phyloP scores from a whole-genome alignment of 2,113 vertebrate genomes.

The Macrotis lagotis region DNA sequence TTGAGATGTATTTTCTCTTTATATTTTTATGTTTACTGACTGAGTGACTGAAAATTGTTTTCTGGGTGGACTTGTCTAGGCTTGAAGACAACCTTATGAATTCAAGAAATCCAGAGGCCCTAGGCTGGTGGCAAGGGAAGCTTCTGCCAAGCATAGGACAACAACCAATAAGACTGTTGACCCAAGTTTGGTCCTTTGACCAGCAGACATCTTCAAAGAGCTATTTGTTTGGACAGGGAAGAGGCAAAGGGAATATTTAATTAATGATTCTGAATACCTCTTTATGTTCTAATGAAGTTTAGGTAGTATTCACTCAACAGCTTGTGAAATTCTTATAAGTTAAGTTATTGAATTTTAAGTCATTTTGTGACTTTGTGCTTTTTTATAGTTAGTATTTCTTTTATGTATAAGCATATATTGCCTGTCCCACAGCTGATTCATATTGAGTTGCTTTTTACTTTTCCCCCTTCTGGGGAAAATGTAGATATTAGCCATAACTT shows the following conservation, averaged over 20 bases:
- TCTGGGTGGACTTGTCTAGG: background rate
- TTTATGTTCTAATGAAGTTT: background rate
- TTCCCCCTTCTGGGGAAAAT: background rate
- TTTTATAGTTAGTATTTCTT: background rate
- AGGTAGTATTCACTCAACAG: background rate
- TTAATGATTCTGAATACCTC: background rate
- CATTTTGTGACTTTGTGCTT: background rate
- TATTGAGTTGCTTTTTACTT: background rate
- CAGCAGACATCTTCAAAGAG: background rate
- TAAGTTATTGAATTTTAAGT: background rate
- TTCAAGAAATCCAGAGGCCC: background rate
- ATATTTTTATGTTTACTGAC: background rate
- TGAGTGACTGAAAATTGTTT: background rate
- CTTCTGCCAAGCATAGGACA: background rate
- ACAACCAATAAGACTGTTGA: background rate
- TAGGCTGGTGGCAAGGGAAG: background rate
- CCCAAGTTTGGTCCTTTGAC: background rate
- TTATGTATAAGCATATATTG: background rate
- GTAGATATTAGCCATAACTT: background rate
- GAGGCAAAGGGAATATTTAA: background rate
- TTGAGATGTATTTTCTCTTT: background rate
- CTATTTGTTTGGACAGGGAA: background rate
- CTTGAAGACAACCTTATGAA: background rate
- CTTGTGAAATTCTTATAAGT: background rate
- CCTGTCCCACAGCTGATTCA: background rate